Base-by-base conservation (phyloP, 2,113 vertebrate species). In the Neofelis nebulosa region DNA sequence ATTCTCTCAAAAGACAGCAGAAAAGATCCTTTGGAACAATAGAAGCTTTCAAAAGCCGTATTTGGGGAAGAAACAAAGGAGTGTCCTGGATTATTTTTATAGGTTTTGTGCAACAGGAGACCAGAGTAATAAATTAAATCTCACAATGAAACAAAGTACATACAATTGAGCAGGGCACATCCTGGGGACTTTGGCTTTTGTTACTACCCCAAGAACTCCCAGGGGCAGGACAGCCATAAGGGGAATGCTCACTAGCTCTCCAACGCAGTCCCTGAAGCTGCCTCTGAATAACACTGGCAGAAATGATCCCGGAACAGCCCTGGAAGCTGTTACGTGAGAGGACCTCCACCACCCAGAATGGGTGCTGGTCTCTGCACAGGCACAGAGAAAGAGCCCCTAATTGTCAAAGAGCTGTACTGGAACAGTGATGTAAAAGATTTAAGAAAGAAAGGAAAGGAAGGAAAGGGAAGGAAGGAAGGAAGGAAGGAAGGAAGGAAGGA, bases 1-100 rank as follows among this genome's bases (percentile, higher is more conserved):
- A 38, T 2, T 73, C 61, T 94, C 57, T 69, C 48, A 92, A 33
- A 80, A 86, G 55, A 33, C 2, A 18, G 14, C 71, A 61, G 83
- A 18, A 74, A 74, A 55, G 16, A 61, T 48, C 13, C 38, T 36
- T 73, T 52, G 74, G 45, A 79, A 31, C 31, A 79, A 50, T 69
- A 41, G 13, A 4, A 76, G n/a, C 7, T 76, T 96, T 89, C 86
- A 52, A 84, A 88, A 89, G 50, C 48, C 48, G 8, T n/a, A 13
- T 66, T 87, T 69, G 19, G 3, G 66, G 65, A 31, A 81, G 63
- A 91, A 84, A 78, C 16, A 48, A 73, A 96, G 80, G 25, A 82
- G 14, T 45, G n/a, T 23, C 11, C 33, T 68, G 69, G 48, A 55
- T 84, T 36, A 61, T 50, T 96, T 48, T 7, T 0, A 45, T 15